phyloP scores from a whole-genome alignment of 1,140 invertebrate species.

The Ganaspis sp. region DNA sequence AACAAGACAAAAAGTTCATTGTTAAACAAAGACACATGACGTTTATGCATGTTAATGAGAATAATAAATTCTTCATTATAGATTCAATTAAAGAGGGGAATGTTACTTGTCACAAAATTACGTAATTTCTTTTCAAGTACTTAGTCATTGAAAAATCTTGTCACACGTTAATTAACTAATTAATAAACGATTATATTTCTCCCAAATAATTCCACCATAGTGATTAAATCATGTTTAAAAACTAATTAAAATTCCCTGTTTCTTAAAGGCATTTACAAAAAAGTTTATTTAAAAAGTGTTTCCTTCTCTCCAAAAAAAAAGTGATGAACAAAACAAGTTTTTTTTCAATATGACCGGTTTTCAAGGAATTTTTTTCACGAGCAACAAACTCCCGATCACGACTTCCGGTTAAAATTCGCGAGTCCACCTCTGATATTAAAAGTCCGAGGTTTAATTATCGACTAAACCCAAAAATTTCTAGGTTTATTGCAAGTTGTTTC shows the following conservation, averaged over 20 bases:
- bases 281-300: background rate
- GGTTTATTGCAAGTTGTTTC: background rate
- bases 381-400: conserved; percentile 13
- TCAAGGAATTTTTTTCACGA: background rate
- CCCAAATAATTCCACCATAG: too few species aligned
- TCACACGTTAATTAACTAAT: background rate
- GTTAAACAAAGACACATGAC: too few species aligned
- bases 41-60: too few species aligned
- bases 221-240: too few species aligned
- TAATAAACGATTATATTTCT: too few species aligned
- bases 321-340: background rate
- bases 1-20: too few species aligned
- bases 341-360: background rate
- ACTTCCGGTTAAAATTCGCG: conserved; percentile 13
- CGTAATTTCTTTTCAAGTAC: too few species aligned
- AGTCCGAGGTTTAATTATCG: background rate
- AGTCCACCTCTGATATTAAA: conserved; percentile 12
- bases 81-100: too few species aligned
- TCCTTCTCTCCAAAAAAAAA: background rate
- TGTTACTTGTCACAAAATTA: too few species aligned
- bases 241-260: too few species aligned
- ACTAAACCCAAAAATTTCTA: conserved; percentile 18
- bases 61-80: too few species aligned
- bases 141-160: background rate
- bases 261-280: background rate